Conservation (phyloP, 2,888 invertebrate species). For the Caenorhabditis angaria region DNA sequence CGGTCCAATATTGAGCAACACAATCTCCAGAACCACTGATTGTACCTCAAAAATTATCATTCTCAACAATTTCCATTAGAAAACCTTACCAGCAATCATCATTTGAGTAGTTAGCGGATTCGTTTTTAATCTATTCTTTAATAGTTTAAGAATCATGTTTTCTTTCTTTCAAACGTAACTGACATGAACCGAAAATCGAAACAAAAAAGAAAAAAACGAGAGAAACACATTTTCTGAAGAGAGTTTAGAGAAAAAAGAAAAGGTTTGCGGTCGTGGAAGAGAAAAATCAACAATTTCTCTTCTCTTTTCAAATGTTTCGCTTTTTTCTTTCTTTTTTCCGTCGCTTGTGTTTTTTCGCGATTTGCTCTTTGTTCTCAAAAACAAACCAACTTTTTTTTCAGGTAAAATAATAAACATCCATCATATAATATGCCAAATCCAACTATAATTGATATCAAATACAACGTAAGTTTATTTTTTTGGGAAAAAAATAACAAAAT, state of each 20-base stretch:
- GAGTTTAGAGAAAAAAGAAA: neutral
- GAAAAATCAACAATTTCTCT: neutral
- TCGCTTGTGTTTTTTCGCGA: no score
- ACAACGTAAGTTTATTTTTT: no score
- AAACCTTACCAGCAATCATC: slow-evolving; percentile 29
- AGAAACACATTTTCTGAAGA: neutral
- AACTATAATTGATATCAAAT: no score
- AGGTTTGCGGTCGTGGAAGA: neutral
- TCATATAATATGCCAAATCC: no score
- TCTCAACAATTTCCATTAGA: neutral
- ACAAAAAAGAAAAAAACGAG: neutral
- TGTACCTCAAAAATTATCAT: slow-evolving; percentile 17
- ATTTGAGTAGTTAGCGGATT: slow-evolving; percentile 36
- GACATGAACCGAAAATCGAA: neutral
- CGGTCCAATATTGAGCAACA: slow-evolving; percentile 25
- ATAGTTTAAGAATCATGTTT: slow-evolving; percentile 10
- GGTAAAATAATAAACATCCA: no score
- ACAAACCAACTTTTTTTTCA: no score
- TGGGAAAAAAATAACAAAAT: no score
- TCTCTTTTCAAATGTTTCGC: neutral
- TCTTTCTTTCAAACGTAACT: neutral
- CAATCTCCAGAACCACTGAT: slow-evolving; percentile 33
- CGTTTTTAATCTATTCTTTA: slow-evolving; percentile 18
- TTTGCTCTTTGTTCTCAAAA: no score
- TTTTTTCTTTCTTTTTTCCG: neutral